Conservation (phyloP, 2,797 vertebrate genomes). For the Artibeus lituratus region DNA sequence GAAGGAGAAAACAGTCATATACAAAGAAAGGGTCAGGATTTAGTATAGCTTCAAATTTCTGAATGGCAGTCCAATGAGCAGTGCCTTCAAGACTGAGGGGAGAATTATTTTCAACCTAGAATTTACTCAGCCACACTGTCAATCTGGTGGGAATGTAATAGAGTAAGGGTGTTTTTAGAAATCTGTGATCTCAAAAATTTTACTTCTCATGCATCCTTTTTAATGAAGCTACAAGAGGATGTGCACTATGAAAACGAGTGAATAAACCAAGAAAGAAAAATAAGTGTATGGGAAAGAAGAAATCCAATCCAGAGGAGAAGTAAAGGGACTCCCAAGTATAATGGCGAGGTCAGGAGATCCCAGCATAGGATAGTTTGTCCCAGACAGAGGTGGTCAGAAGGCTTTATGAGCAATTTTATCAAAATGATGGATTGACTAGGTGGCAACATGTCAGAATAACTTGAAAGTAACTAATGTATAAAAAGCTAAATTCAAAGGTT, state of each 20-base stretch:
- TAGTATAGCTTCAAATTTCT: not conserved
- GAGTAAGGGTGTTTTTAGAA: not conserved
- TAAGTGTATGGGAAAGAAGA: not conserved
- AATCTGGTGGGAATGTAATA: not conserved
- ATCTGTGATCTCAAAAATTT: not conserved
- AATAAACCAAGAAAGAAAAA: not conserved
- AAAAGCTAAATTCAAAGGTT: not conserved
- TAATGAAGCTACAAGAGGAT: not conserved
- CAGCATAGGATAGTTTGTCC: not conserved
- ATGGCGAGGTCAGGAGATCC: not conserved
- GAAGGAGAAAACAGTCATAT: not conserved
- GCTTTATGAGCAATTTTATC: not conserved
- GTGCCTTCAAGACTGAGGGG: not conserved
- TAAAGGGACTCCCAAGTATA: not conserved
- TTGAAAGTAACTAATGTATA: not conserved
- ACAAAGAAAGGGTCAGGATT: not conserved
- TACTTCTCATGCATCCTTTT: not conserved
- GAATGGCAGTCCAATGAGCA: not conserved
- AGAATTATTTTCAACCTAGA: not conserved
- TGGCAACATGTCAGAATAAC: not conserved
- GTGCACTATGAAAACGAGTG: not conserved
- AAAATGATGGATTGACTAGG: not conserved
- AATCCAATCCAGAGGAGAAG: not conserved
- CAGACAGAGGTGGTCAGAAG: not conserved
- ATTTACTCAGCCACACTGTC: not conserved